Percentiles rank a stretch among this genome's conserved stretches.
Conservation (phyloP, 2,888 invertebrate species). For the Scelioninae gen. 2 region DNA sequence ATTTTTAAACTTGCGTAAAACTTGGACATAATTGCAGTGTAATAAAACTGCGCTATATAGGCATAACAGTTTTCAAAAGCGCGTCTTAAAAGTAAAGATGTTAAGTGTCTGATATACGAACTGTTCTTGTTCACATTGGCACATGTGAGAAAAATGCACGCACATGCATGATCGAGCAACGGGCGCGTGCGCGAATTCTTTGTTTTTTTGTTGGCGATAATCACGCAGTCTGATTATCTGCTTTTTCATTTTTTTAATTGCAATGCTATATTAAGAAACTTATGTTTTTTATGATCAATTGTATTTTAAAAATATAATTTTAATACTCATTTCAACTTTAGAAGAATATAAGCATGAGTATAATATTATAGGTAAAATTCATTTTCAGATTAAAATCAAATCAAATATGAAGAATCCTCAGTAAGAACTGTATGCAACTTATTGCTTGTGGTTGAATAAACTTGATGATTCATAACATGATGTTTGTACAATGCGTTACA, state of each 20-base stretch:
- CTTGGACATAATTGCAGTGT: slow-evolving; percentile 32
- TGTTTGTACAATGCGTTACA: slow-evolving; percentile 1
- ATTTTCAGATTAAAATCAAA: slow-evolving; percentile 1
- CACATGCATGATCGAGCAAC: slow-evolving; percentile 41
- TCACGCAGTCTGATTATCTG: slow-evolving; percentile 8
- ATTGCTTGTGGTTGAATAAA: background rate
- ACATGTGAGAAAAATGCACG: slow-evolving; percentile 48
- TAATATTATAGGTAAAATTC: background rate
- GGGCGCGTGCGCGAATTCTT: slow-evolving; percentile 43
- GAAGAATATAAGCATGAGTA: too few species aligned
- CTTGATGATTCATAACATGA: slow-evolving; percentile 17
- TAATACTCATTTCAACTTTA: too few species aligned
- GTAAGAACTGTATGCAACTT: background rate
- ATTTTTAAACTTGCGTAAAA: slow-evolving; percentile 39
- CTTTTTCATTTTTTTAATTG: slow-evolving; percentile 33
- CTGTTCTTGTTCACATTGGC: slow-evolving; percentile 34
- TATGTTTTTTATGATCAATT: too few species aligned
- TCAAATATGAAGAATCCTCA: background rate
- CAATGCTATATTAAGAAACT: too few species aligned
- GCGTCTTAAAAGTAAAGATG: slow-evolving; percentile 15
- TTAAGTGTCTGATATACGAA: slow-evolving; percentile 31
- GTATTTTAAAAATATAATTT: too few species aligned
- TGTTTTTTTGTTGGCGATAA: slow-evolving; percentile 22
- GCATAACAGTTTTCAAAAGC: slow-evolving; percentile 15
- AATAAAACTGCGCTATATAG: slow-evolving; percentile 19